phyloP scores from a whole-genome alignment of 2,888 invertebrate genomes.

The Eupithecia subumbrata region DNA sequence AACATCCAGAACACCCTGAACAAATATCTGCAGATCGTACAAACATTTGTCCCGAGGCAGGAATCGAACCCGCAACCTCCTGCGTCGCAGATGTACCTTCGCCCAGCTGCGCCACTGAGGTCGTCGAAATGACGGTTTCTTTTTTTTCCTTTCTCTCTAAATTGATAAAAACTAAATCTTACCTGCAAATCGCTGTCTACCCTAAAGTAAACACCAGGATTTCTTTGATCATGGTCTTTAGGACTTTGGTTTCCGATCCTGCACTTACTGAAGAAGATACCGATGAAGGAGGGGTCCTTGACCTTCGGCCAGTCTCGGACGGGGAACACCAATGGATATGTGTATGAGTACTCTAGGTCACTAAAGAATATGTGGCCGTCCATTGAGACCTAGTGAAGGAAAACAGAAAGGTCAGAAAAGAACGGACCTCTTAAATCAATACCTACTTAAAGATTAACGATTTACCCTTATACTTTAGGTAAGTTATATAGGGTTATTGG shows the following conservation, averaged over 20 bases:
- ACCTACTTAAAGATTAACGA: no score
- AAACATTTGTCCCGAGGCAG: no score
- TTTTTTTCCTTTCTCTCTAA: not conserved
- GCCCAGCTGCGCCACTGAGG: no score
- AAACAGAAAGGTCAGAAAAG: constrained; percentile 7
- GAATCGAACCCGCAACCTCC: no score
- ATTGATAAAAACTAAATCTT: not conserved
- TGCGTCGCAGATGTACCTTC: no score
- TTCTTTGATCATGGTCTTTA: constrained; percentile 89
- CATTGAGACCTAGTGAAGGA: constrained; percentile 86
- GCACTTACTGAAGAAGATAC: constrained; percentile 96
- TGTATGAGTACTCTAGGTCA: constrained; percentile 92
- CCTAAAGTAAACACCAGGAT: constrained; percentile 93
- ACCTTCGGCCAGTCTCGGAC: constrained; percentile 92
- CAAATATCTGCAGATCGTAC: no score
- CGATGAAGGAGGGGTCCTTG: constrained; percentile 96
- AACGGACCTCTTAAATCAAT: no score
- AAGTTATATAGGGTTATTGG: no score
- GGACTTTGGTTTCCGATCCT: constrained; percentile 89
- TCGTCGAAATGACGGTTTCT: not conserved
- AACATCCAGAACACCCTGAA: no score
- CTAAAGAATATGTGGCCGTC: constrained; percentile 95
- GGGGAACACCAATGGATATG: constrained; percentile 94
- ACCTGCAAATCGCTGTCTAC: constrained; percentile 81
- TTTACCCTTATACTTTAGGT: no score